Conservation (phyloP, 1,140 invertebrate genomes). For the Atta colombica region DNA sequence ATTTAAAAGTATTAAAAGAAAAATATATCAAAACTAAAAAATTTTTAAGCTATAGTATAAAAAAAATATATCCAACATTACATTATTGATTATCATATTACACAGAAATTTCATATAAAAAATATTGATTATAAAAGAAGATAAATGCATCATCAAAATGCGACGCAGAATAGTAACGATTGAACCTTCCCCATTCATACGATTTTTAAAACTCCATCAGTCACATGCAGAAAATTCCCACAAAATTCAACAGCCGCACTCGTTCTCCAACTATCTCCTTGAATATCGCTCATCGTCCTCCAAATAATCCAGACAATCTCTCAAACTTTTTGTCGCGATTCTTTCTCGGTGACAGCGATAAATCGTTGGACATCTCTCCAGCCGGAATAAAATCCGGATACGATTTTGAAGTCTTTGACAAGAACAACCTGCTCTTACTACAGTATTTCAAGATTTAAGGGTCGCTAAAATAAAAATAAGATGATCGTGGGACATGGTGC, state of each 20-base stretch:
- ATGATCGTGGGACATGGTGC: not conserved
- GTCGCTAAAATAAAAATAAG: constrained; percentile 51
- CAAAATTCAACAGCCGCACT: constrained; percentile 41
- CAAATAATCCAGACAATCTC: constrained; percentile 59
- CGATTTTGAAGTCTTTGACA: constrained; percentile 69
- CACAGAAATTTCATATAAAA: not conserved
- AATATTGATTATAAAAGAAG: not conserved
- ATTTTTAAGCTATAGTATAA: not conserved
- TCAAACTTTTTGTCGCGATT: constrained; percentile 59
- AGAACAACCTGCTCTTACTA: constrained; percentile 48
- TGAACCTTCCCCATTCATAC: not conserved
- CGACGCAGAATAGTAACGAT: not conserved
- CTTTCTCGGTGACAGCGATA: constrained; percentile 50
- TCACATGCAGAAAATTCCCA: constrained; percentile 26
- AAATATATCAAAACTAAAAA: not conserved
- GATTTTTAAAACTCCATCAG: constrained; percentile 40
- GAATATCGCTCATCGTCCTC: constrained; percentile 60
- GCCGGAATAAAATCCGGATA: constrained; percentile 53
- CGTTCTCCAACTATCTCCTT: constrained; percentile 47
- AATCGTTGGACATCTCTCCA: constrained; percentile 50
- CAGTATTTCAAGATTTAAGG: constrained; percentile 12
- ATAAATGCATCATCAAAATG: not conserved
- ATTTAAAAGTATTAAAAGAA: not conserved
- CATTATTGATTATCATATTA: not conserved
- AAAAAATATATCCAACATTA: not conserved